Evolutionary conservation across 1,140 invertebrate species (phyloP).

Genomic region (Aphis craccivora): DNA sequence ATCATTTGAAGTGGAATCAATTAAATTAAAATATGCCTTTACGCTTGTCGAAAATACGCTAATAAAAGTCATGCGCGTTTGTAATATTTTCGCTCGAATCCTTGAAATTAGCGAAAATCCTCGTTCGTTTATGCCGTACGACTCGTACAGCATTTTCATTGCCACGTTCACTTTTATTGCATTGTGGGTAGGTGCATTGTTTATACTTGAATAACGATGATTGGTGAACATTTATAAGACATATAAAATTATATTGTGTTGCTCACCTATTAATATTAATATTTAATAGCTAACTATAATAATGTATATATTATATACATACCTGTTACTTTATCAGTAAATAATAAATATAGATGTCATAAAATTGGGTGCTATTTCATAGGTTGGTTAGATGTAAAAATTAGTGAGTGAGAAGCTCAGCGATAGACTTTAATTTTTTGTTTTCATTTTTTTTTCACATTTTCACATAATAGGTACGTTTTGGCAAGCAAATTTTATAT

Average conservation of each 20-base stretch:
- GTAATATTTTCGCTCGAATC: not conserved
- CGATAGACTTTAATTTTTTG: not conserved
- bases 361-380: not conserved
- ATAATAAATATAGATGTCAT: not conserved
- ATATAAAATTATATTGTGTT: not conserved
- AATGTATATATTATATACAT: not conserved
- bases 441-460: not conserved
- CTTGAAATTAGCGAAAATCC: not conserved
- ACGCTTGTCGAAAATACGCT: not conserved
- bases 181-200: not conserved
- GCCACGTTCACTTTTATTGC: conserved; percentile 1
- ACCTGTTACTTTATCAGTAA: not conserved
- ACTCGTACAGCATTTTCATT: not conserved
- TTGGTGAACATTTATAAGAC: not conserved
- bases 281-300: not conserved
- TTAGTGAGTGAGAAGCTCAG: not conserved
- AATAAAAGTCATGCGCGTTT: not conserved
- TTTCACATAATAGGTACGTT: not conserved
- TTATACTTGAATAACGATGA: not conserved
- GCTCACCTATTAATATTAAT: not conserved
- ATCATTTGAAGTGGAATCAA: not conserved
- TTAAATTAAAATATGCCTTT: not conserved
- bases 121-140: not conserved
- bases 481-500: too few species aligned
- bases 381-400: not conserved